Conservation (phyloP, 2,797 vertebrate genomes). For the Erithacus rubecula region DNA sequence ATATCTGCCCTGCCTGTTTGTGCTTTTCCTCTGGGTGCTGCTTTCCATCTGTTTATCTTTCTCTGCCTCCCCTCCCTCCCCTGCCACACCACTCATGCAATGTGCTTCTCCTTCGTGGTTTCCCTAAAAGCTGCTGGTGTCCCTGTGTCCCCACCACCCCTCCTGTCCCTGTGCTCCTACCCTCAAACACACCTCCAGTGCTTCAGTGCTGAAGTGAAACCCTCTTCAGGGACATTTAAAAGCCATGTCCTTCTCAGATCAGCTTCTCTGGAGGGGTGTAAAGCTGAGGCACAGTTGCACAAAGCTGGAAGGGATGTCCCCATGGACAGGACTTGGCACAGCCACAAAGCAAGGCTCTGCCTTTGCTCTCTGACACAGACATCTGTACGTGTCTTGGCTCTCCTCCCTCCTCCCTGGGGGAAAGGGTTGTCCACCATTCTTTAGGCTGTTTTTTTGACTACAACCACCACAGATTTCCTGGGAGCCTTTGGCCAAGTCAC, state of each 20-base stretch:
- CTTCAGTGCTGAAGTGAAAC: not conserved
- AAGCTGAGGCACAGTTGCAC: not conserved
- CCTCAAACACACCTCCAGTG: not conserved
- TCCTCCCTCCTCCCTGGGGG: not conserved
- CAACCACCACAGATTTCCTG: not conserved
- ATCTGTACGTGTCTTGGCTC: not conserved
- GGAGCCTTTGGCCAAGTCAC: not conserved
- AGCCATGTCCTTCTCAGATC: not conserved
- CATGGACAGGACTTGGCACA: not conserved
- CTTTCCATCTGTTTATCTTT: not conserved
- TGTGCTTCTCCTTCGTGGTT: not conserved
- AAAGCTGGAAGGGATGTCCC: not conserved
- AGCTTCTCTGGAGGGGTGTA: not conserved
- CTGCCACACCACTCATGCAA: not conserved
- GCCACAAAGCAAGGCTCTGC: not conserved
- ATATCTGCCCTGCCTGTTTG: not conserved
- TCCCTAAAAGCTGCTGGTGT: not conserved
- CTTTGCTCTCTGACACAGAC: not conserved
- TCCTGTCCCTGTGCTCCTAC: not conserved
- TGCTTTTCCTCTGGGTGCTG: slow-evolving; percentile 6
- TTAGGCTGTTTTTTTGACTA: not conserved
- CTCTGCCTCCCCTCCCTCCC: not conserved
- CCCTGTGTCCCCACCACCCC: not conserved
- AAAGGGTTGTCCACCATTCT: not conserved
- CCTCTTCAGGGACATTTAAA: not conserved